Evolutionary conservation across 2,888 invertebrate species (phyloP), one percentile per base, ranked within the genome.

Genomic region (Chelonus formosanus): DNA sequence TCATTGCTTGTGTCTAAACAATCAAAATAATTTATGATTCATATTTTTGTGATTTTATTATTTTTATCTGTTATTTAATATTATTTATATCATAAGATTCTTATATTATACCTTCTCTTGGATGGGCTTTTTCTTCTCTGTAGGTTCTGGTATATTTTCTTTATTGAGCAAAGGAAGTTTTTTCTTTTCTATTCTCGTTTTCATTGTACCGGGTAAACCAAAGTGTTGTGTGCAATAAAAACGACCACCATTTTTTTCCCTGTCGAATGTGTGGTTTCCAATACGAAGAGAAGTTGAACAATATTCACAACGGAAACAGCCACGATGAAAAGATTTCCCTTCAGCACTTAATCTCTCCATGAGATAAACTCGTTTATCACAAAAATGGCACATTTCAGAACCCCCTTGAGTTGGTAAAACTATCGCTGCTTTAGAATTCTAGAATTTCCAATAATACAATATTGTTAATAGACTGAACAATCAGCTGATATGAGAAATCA

Each of bases 261-360:
- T 77, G 71, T 84, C 84, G 67, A 84, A 84, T 40, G 81, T 83
- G 61, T 84, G 84, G 72, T 82, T 82, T 66, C 84, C 93, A 54
- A 96, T 89, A 55, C 96, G 88, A 54, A 98, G 87, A 68, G 92
- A 91, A 3, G 92, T 90, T 77, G 91, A 91, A 85, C 97, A 98
- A 82, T 95, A 95, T 84, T 96, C 93, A 85, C 98, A 98, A 70
- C 94, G 91, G 86, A 98, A 94, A 86, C 98, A 98, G 53, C 93
- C 92, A 66, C 96, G 90, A 85, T 98, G 97, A 83, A 97, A 90
- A 79, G 94, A 94, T 77, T 94, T 89, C 10, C 96, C 96, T 86
- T 95, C 95, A 3, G 96, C 95, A 54, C 90, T 92, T 71, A 96
- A 89, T 71, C 94, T 89, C 84, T 98, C 97, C 87, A 97, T 96